These are phyloP conservation scores for Drosophila eugracilis DNA, from an alignment of 1,140 invertebrate species.

Conservation along the genomic window DNA sequence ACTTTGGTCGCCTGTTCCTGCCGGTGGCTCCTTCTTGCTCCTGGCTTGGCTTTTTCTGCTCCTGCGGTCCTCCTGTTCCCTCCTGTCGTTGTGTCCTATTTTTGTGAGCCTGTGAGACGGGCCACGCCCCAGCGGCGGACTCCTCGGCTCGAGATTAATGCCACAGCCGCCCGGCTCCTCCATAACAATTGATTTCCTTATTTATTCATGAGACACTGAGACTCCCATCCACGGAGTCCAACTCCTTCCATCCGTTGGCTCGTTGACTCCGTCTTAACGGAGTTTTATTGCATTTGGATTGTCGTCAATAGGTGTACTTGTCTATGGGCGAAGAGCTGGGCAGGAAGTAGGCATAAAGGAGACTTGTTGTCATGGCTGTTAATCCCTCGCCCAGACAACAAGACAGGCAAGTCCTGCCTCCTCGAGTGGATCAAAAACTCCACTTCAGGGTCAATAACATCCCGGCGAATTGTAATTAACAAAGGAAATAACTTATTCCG, in stretches of 20 bases:
- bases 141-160: constrained; percentile 63
- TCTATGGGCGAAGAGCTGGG: constrained; percentile 1
- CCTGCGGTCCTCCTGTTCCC: constrained; percentile 31
- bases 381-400: constrained; percentile 58
- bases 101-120: constrained; percentile 11
- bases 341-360: constrained; percentile 1
- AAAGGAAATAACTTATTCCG: constrained; percentile 11
- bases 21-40: constrained; percentile 1
- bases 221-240: background rate
- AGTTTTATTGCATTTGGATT: constrained; percentile 47
- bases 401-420: background rate
- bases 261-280: constrained; percentile 40
- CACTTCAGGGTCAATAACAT: constrained; percentile 36
- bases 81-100: constrained; percentile 52
- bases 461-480: constrained; percentile 19
- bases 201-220: constrained; percentile 52
- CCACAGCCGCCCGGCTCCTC: constrained; percentile 34
- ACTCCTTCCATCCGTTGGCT: constrained; percentile 8
- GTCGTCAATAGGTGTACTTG: constrained; percentile 34
- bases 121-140: constrained; percentile 50
- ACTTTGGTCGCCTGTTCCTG: constrained; percentile 63
- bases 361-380: constrained; percentile 61
- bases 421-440: constrained; percentile 11
- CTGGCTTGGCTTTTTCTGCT: constrained; percentile 16
- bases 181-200: constrained; percentile 76